Evolutionary conservation across 2,888 invertebrate genomes (phyloP).

Genomic region (Pelosia muscerda): DNA sequence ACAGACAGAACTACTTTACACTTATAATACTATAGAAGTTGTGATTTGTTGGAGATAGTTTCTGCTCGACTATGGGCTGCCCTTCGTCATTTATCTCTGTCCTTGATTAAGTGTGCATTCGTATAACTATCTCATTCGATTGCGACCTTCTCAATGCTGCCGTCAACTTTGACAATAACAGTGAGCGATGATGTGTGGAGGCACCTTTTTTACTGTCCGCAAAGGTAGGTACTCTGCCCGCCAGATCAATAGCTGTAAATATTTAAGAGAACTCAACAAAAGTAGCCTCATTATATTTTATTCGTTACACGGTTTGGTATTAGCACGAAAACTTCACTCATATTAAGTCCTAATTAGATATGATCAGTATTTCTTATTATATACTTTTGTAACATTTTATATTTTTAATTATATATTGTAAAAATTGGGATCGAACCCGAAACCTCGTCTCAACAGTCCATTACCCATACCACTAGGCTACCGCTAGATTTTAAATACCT

Average conservation of each 20-base stretch:
- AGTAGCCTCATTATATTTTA: neutral
- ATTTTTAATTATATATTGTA: no score
- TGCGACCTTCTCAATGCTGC: slow-evolving; percentile 3
- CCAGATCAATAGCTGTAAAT: neutral
- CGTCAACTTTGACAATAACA: slow-evolving; percentile 6
- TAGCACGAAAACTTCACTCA: neutral
- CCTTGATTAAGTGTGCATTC: slow-evolving; percentile 1
- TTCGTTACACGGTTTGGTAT: neutral
- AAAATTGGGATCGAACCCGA: no score
- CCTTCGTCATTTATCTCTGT: slow-evolving; percentile 5
- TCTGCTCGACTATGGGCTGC: neutral
- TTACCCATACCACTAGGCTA: no score
- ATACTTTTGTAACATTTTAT: no score
- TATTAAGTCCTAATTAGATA: neutral
- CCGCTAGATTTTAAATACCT: no score
- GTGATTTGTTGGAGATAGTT: neutral
- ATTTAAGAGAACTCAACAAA: neutral
- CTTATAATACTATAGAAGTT: neutral
- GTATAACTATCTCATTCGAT: slow-evolving; percentile 1
- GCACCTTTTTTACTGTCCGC: slow-evolving; percentile 2
- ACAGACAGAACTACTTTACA: no score
- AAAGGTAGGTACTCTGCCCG: neutral
- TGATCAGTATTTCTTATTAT: no score
- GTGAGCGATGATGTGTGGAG: slow-evolving; percentile 5
- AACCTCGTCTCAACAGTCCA: no score